Evolutionary conservation across 2,113 vertebrate species (phyloP).

Genomic region (Gavialis gangeticus): DNA sequence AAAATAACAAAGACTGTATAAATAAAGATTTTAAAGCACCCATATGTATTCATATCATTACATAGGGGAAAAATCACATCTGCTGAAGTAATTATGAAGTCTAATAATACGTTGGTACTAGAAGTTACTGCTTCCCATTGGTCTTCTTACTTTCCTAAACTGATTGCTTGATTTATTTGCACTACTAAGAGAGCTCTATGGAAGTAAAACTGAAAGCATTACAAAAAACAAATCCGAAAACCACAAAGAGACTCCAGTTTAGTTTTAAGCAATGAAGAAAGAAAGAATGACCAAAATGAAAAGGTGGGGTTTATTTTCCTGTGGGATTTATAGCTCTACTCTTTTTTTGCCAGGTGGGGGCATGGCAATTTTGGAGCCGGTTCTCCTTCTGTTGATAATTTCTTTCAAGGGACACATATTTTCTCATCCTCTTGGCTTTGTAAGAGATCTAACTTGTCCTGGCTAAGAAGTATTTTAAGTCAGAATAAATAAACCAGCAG

Average conservation of each 20-base stretch:
- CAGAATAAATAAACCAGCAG: constrained; percentile 22
- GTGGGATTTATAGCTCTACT: neutral
- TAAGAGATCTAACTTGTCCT: constrained; percentile 8
- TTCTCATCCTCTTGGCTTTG: constrained; percentile 18
- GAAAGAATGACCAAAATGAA: neutral
- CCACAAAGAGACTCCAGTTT: neutral
- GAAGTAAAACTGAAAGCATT: neutral
- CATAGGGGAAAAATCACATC: neutral
- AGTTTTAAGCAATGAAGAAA: neutral
- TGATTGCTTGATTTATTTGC: neutral
- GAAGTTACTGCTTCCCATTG: constrained; percentile 26
- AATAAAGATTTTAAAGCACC: constrained; percentile 36
- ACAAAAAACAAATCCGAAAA: neutral
- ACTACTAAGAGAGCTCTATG: neutral
- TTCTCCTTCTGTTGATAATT: neutral
- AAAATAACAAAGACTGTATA: neutral
- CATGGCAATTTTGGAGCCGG: constrained; percentile 3
- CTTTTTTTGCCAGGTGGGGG: neutral
- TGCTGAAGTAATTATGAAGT: constrained; percentile 32
- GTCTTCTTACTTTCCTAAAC: constrained; percentile 6
- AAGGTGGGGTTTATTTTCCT: neutral
- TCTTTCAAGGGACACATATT: constrained; percentile 36
- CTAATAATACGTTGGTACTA: neutral
- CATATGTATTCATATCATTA: neutral
- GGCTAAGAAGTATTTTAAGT: constrained; percentile 2